Conservation (phyloP, 2,888 invertebrate species). For the Mythimna pallens region DNA sequence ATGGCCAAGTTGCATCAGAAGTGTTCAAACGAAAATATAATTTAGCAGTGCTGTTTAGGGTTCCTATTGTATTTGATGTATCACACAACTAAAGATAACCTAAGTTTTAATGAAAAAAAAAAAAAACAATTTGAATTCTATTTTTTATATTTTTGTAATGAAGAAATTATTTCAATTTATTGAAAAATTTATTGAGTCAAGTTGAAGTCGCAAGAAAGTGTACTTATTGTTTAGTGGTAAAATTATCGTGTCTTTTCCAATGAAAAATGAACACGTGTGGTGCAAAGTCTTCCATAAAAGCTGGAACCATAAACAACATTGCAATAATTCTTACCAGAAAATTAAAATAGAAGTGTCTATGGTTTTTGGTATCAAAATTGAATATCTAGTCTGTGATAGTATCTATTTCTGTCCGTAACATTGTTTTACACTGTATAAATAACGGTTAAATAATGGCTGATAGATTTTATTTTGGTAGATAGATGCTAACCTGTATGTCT, state of each 20-base stretch:
- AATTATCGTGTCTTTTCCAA: constrained; percentile 12
- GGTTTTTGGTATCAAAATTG: constrained; percentile 67
- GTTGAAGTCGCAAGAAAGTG: constrained; percentile 14
- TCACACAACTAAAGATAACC: constrained; percentile 25
- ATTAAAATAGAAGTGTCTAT: constrained; percentile 42
- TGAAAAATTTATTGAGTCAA: constrained; percentile 10
- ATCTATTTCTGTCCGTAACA: constrained; percentile 71
- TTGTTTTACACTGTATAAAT: constrained; percentile 11
- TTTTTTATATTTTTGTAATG: constrained; percentile 41
- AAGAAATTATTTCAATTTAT: constrained; percentile 7
- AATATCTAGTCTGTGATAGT: constrained; percentile 87
- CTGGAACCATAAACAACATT: constrained; percentile 50
- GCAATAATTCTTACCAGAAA: constrained; percentile 29
- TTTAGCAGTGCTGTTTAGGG: constrained; percentile 54
- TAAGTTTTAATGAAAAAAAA: constrained; percentile 1
- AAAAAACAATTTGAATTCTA: constrained; percentile 13
- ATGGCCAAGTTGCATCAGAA: constrained; percentile 40
- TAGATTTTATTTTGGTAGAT: constrained; percentile 6
- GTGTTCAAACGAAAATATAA: constrained; percentile 35
- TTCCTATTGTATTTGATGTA: constrained; percentile 48
- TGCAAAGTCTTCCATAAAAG: constrained; percentile 58
- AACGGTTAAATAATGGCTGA: background rate
- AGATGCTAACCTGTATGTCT: background rate
- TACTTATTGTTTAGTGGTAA: constrained; percentile 34
- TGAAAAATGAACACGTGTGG: background rate